Evolutionary conservation across 2,113 vertebrate species (phyloP).

Genomic region (Ctenomys sociabilis): DNA sequence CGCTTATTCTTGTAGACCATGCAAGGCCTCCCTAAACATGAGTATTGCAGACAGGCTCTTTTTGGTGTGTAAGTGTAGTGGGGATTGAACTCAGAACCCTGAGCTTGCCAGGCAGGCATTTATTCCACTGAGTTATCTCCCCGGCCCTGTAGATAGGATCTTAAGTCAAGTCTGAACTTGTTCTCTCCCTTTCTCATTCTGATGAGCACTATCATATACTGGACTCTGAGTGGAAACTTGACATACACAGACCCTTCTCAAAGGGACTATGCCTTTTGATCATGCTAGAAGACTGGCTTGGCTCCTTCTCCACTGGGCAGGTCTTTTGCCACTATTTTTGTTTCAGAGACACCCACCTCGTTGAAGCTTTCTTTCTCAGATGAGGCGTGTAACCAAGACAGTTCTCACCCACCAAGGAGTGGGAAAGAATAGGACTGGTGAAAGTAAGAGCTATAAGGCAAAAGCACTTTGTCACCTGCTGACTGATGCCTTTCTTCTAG

Average conservation of each 20-base stretch:
- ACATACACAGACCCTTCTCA: not conserved
- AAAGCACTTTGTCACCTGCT: conserved; percentile 1
- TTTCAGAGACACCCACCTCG: conserved; percentile 77
- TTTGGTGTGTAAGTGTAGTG: no score
- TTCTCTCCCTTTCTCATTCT: not conserved
- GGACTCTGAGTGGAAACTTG: conserved; percentile 30
- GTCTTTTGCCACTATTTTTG: conserved; percentile 73
- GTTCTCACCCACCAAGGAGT: conserved; percentile 67
- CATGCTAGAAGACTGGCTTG: conserved; percentile 36
- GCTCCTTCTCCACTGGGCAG: conserved; percentile 48
- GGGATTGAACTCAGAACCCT: no score
- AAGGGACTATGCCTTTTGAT: conserved; percentile 13
- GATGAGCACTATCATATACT: not conserved
- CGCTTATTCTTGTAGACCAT: not conserved
- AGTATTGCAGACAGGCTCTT: not conserved
- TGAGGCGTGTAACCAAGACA: conserved; percentile 66
- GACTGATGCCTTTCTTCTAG: not conserved
- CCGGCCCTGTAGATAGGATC: not conserved
- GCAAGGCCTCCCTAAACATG: not conserved
- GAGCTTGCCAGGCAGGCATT: no score
- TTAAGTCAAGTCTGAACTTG: not conserved
- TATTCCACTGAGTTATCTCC: no score
- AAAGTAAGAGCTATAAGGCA: conserved; percentile 52
- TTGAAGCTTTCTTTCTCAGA: conserved; percentile 65
- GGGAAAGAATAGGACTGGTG: conserved; percentile 52